Conservation (phyloP, 2,888 invertebrate species). For the Girardia tigrina region DNA sequence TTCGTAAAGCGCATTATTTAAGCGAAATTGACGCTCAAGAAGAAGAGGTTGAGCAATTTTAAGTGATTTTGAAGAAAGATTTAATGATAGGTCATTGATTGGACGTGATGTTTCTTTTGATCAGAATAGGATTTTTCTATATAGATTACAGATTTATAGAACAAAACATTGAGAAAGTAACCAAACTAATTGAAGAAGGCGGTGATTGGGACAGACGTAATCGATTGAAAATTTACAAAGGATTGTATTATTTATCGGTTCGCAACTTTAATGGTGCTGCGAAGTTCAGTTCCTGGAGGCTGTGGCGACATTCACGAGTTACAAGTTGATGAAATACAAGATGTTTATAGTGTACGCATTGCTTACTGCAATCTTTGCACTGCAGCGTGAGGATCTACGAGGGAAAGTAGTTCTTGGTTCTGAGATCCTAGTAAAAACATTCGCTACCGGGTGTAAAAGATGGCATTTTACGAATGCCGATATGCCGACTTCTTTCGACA, state of each 20-base stretch:
- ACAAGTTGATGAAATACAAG: conserved; percentile 93
- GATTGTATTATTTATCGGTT: conserved; percentile 83
- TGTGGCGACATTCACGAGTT: conserved; percentile 95
- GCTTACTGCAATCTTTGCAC: conserved; percentile 66
- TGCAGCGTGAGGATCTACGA: conserved; percentile 64
- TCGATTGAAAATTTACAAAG: conserved; percentile 73
- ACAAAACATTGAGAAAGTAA: conserved; percentile 73
- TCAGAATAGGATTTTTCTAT: conserved; percentile 71
- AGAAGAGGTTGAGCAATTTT: conserved; percentile 51
- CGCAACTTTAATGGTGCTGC: conserved; percentile 87
- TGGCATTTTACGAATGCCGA: conserved; percentile 75
- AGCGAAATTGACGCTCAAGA: conserved; percentile 62
- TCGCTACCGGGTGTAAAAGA: conserved; percentile 59
- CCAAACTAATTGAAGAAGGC: conserved; percentile 74
- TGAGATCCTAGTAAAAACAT: conserved; percentile 68
- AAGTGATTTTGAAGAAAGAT: conserved; percentile 57
- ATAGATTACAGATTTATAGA: conserved; percentile 73
- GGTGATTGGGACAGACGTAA: conserved; percentile 98
- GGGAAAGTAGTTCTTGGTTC: conserved; percentile 67
- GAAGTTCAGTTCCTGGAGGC: conserved; percentile 84
- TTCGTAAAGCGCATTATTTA: conserved; percentile 69
- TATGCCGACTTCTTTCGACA: conserved; percentile 79
- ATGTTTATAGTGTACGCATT: conserved; percentile 68
- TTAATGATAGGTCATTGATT: conserved; percentile 69
- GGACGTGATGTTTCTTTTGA: conserved; percentile 72